Evolutionary conservation across 1,140 invertebrate genomes (phyloP).

Genomic region (Polypedilum vanderplanki): DNA sequence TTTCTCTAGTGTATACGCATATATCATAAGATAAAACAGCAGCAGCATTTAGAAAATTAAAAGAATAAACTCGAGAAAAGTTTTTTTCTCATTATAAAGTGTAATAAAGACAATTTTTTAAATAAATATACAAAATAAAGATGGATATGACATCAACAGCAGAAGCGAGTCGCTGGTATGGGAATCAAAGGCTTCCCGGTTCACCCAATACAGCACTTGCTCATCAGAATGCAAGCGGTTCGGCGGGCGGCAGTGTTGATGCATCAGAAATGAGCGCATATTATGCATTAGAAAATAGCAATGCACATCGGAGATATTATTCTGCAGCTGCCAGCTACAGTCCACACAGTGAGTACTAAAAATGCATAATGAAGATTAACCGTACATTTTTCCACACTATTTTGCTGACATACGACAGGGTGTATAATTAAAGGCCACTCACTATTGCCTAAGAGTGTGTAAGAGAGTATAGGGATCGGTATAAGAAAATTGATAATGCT

Average conservation of each 20-base stretch:
- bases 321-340: constrained; percentile 39
- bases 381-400: neutral
- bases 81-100: neutral
- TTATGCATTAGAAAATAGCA: constrained; percentile 42
- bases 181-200: constrained; percentile 41
- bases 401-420: constrained; percentile 4
- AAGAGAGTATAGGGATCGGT: too few relatives aligned
- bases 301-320: constrained; percentile 43
- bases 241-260: constrained; percentile 37
- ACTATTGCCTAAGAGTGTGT: too few relatives aligned
- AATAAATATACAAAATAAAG: constrained; percentile 32
- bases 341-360: constrained; percentile 31
- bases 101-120: neutral
- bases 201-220: constrained; percentile 41
- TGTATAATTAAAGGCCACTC: constrained; percentile 20
- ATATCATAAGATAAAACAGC: neutral
- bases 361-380: too few relatives aligned
- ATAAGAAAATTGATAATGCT: constrained; percentile 18
- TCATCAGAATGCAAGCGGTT: constrained; percentile 38
- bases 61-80: too few relatives aligned
- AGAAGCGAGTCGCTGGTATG: constrained; percentile 45
- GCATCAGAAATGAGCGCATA: constrained; percentile 43
- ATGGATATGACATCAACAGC: constrained; percentile 46
- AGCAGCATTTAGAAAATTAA: too few relatives aligned
- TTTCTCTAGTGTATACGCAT: constrained; percentile 16